Evolutionary conservation across 2,888 invertebrate genomes (phyloP).

Genomic region (Conops quadrifasciatus): DNA sequence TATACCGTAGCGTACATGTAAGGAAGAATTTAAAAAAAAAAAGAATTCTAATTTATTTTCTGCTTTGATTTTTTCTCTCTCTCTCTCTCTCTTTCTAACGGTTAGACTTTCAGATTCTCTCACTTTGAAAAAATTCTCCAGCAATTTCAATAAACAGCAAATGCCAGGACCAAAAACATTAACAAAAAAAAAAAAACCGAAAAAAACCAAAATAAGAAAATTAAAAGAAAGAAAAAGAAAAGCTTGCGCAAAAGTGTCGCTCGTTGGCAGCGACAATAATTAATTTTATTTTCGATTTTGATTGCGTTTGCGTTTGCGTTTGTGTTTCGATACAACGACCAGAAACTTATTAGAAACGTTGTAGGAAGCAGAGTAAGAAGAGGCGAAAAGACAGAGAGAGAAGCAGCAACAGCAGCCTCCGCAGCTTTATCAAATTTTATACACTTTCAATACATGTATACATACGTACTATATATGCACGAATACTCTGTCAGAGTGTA

Average conservation of each 20-base stretch:
- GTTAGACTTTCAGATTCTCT: not conserved
- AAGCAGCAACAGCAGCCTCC: not conserved
- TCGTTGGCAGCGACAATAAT: slow-evolving; percentile 35
- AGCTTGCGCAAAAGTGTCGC: no score
- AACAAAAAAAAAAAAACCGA: slow-evolving; percentile 1
- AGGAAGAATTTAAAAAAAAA: no score
- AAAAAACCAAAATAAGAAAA: not conserved
- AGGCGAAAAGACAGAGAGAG: not conserved
- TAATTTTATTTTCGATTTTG: slow-evolving; percentile 36
- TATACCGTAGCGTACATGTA: no score
- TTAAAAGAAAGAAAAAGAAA: not conserved
- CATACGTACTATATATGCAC: no score
- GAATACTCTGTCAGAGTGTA: no score
- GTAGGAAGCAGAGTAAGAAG: no score
- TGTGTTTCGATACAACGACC: no score
- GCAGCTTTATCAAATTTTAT: not conserved
- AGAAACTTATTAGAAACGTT: slow-evolving; percentile 8
- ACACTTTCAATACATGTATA: no score
- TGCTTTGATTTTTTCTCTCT: no score
- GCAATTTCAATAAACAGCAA: slow-evolving; percentile 2
- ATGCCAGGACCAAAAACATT: not conserved
- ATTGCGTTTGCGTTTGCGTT: not conserved
- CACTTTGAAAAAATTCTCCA: slow-evolving; percentile 1
- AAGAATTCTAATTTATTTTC: not conserved
- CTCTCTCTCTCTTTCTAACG: not conserved